Percentiles rank a stretch among this genome's conserved stretches.
phyloP scores from a whole-genome alignment of 2,113 vertebrate genomes.

The Eira barbara region DNA sequence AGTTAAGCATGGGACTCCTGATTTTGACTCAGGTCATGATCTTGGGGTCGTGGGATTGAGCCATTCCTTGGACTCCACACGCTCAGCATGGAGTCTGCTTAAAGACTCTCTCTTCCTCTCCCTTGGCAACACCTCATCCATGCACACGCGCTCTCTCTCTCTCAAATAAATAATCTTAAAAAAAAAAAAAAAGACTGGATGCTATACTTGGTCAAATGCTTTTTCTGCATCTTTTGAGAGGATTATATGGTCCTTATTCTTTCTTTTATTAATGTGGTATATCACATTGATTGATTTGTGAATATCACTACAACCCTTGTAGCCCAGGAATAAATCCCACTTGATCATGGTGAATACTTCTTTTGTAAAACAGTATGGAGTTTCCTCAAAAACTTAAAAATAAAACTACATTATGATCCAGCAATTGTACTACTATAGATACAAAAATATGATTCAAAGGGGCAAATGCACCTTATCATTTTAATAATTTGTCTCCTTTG shows the following conservation, averaged over 20 bases:
- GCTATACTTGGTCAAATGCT: background rate
- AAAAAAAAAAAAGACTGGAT: background rate
- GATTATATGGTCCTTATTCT: background rate
- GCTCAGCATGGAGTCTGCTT: background rate
- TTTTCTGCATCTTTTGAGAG: background rate
- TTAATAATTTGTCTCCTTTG: background rate
- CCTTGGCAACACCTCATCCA: background rate
- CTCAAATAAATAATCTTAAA: background rate
- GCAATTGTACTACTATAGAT: background rate
- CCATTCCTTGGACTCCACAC: background rate
- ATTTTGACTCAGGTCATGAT: no score
- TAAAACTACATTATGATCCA: background rate
- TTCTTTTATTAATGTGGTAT: background rate
- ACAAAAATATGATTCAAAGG: background rate
- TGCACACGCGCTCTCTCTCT: fast-evolving
- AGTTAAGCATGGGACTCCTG: no score
- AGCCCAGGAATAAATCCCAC: background rate
- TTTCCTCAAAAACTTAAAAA: background rate
- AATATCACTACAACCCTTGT: background rate
- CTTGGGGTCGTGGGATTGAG: background rate
- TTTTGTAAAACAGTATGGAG: background rate
- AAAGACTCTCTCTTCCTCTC: background rate
- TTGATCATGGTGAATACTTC: background rate
- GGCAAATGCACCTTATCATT: background rate
- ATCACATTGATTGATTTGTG: background rate